Base-by-base conservation (phyloP, 2,113 vertebrate species). In the Eurypyga helias region DNA sequence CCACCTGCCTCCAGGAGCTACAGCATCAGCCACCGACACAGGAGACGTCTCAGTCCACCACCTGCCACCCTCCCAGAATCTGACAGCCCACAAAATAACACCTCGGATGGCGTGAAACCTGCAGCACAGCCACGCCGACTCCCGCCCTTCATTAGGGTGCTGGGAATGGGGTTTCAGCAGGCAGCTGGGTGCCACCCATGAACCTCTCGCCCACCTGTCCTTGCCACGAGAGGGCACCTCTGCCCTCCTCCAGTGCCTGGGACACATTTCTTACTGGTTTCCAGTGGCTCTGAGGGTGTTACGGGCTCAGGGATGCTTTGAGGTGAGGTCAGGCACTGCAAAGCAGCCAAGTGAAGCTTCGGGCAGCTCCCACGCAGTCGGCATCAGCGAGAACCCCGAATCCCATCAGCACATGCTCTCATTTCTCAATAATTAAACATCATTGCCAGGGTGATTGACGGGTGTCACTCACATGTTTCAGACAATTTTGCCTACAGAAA, bases 111-210 rank as follows among this genome's bases (percentile, higher is more conserved):
- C 1, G 23, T 3, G 12, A 52, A 90, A 38, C 43, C 71, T 60
- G 3, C 43, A 29, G 58, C 33, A 9, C 0, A 5, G 23, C 13
- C 46, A 11, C 8, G 1, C 16, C 11, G 2, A 29, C 13, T 7
- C 66, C 58, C 9, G 1, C 58, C 49, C 58, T 18, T 64, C 34
- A 0, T 16, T 2, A 26, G 57, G 48, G 62, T 7, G 73, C 18
- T 6, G 43, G 16, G 24, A 5, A 26, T 1, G 24, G 48, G 54
- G 26, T 19, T 17, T 26, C 52, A 24, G 36, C 61, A 16, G 7
- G 46, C 29, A 58, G 54, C 52, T 10, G 8, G n/a, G 33, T 31
- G 54, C 29, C 84, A 64, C 41, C 65, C 17, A 1, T 0, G 3
- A 29, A 26, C 83, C 19, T 31, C 52, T 55, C 12, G 0, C 31